phyloP scores from a whole-genome alignment of 2,888 invertebrate species.

The Galerucella pusilla region DNA sequence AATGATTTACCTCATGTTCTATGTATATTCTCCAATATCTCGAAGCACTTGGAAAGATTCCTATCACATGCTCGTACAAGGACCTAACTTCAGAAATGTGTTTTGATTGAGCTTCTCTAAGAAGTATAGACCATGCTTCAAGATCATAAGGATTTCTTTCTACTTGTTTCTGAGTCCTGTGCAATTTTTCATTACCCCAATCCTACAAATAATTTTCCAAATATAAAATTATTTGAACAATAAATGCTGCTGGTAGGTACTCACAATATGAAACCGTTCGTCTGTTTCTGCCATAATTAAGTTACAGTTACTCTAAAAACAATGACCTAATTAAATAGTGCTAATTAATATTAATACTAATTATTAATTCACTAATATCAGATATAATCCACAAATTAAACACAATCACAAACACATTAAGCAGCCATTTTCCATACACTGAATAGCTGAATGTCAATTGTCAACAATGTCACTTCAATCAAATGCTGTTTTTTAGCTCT shows the following conservation, averaged over 20 bases:
- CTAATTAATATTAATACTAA: neutral
- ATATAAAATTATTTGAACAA: neutral
- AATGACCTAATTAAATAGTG: neutral
- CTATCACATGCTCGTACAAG: slow-evolving; percentile 94
- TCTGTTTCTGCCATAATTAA: slow-evolving; percentile 14
- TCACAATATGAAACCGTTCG: slow-evolving; percentile 32
- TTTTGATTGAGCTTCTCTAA: slow-evolving; percentile 91
- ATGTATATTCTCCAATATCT: slow-evolving; percentile 99
- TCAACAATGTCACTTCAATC: neutral
- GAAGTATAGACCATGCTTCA: slow-evolving; percentile 97
- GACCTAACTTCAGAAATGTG: slow-evolving; percentile 89
- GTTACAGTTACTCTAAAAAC: neutral
- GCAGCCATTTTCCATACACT: neutral
- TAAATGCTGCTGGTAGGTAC: neutral
- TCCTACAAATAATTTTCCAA: slow-evolving; percentile 69
- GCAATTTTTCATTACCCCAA: slow-evolving; percentile 89
- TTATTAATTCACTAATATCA: neutral
- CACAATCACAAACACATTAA: neutral
- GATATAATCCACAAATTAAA: neutral
- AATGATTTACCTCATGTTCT: slow-evolving; percentile 85
- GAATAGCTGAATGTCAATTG: neutral
- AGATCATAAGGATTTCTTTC: slow-evolving; percentile 93
- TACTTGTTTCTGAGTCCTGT: slow-evolving; percentile 85
- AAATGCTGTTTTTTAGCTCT: too few species aligned
- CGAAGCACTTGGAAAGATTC: slow-evolving; percentile 95